Evolutionary conservation across 2,888 invertebrate species (phyloP).

Genomic region (Megalurothrips usitatus): DNA sequence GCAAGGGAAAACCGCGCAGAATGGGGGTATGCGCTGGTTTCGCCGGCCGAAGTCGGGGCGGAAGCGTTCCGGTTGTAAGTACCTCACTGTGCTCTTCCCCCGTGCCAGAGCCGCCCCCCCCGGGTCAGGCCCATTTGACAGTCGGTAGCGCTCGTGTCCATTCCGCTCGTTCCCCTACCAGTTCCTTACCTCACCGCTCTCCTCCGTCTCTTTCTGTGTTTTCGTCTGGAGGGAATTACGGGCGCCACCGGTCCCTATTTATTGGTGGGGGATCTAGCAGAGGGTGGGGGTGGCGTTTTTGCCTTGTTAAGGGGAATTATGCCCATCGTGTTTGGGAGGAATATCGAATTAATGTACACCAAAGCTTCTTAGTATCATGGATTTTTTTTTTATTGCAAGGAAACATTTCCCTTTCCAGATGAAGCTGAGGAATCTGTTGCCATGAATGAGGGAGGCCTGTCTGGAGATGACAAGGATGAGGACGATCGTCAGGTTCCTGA

Average conservation of each 20-base stretch:
- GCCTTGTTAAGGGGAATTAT: not conserved
- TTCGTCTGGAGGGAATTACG: too few species aligned
- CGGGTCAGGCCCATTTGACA: slow-evolving; percentile 10
- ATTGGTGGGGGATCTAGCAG: too few species aligned
- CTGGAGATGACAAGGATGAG: not conserved
- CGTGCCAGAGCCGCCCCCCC: not conserved
- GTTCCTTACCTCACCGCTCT: too few species aligned
- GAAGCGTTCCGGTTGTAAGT: not conserved
- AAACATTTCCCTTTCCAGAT: not conserved
- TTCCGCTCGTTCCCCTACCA: not conserved
- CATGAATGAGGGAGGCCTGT: not conserved
- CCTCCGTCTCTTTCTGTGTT: too few species aligned
- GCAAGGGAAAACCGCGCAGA: not conserved
- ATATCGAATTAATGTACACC: not conserved
- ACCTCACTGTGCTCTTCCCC: not conserved
- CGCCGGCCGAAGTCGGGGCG: not conserved
- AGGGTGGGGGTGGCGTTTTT: too few species aligned
- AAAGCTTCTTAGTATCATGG: too few species aligned
- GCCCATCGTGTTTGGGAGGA: not conserved
- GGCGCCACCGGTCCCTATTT: too few species aligned
- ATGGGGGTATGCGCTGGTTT: not conserved
- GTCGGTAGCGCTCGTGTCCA: not conserved
- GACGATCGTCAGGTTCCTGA: slow-evolving; percentile 40
- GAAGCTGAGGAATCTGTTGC: not conserved
- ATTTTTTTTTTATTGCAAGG: too few species aligned